Percentiles rank a stretch among this genome's conserved stretches.
Evolutionary conservation across 1,140 invertebrate genomes (phyloP).

Genomic region (Spodoptera litura): DNA sequence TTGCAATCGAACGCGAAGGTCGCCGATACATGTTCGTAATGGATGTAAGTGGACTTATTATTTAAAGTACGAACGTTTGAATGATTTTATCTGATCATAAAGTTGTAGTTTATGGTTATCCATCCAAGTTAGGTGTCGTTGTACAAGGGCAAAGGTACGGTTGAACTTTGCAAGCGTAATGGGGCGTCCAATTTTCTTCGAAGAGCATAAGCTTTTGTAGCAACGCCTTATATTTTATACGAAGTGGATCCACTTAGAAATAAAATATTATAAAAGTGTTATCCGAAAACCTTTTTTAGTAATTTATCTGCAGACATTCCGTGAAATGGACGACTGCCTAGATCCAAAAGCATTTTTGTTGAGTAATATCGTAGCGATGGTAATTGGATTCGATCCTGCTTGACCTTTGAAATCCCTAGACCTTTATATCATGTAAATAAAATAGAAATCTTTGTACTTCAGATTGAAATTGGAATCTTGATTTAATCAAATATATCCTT

Average conservation of each 20-base stretch:
- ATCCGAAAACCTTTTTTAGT: too few species aligned
- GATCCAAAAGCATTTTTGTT: neutral
- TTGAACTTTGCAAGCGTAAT: conserved; percentile 13
- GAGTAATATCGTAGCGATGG: conserved; percentile 13
- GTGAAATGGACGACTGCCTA: neutral
- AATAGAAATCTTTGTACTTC: neutral
- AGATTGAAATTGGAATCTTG: conserved; percentile 6
- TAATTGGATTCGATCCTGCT: conserved; percentile 19
- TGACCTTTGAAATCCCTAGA: conserved; percentile 24
- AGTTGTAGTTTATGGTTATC: conserved; percentile 7
- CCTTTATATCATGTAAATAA: conserved; percentile 14
- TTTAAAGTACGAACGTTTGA: conserved; percentile 10
- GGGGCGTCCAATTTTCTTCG: neutral
- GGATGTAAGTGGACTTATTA: conserved; percentile 10
- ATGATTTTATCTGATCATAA: conserved; percentile 23
- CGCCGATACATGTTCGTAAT: conserved; percentile 16
- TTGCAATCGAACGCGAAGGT: conserved; percentile 29
- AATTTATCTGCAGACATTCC: neutral
- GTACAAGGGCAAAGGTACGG: conserved; percentile 8
- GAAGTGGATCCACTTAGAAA: too few species aligned
- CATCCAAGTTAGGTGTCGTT: neutral
- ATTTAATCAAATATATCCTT: too few species aligned
- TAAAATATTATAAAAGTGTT: too few species aligned
- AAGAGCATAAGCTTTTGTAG: neutral
- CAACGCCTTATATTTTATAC: too few species aligned